Percentiles rank a stretch among this genome's conserved stretches.
phyloP scores from a whole-genome alignment of 2,797 vertebrate genomes.

The Knipowitschia caucasica region DNA sequence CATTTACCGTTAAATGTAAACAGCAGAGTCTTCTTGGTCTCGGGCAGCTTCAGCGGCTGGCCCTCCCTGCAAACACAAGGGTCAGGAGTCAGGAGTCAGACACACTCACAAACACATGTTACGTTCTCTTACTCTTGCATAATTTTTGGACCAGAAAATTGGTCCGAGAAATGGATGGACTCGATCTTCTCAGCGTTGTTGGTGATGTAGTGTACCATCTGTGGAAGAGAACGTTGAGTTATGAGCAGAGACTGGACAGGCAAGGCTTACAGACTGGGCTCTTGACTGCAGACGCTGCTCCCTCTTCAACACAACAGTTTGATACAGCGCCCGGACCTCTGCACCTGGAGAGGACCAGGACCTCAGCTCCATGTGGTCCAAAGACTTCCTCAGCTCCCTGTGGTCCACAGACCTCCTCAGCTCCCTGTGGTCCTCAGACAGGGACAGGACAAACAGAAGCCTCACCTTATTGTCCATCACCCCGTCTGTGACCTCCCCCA shows the following conservation, averaged over 20 bases:
- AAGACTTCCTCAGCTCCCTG: too few relatives aligned
- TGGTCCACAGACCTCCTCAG: too few relatives aligned
- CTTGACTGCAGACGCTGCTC: too few relatives aligned
- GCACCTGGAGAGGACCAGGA: too few relatives aligned
- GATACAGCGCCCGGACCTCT: too few relatives aligned
- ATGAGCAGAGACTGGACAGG: too few relatives aligned
- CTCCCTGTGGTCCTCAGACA: too few relatives aligned
- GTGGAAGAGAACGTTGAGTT: slow-evolving; percentile 33
- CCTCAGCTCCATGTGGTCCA: too few relatives aligned
- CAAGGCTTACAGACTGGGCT: too few relatives aligned
- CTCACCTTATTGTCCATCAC: slow-evolving; percentile 96
- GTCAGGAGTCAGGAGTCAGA: neutral
- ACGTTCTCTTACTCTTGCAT: slow-evolving; percentile 92
- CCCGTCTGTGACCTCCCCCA: slow-evolving; percentile 98
- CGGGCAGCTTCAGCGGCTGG: slow-evolving; percentile 97
- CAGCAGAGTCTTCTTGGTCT: slow-evolving; percentile 96
- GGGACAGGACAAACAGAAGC: slow-evolving; percentile 13
- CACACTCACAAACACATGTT: neutral
- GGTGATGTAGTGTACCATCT: slow-evolving; percentile 98
- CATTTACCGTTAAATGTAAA: slow-evolving; percentile 98
- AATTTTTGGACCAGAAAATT: slow-evolving; percentile 99
- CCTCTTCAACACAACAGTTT: too few relatives aligned
- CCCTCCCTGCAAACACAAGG: slow-evolving; percentile 83
- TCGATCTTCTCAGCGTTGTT: slow-evolving; percentile 98
- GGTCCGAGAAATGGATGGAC: slow-evolving; percentile 99